Percentiles rank a stretch among this genome's conserved stretches.
phyloP scores from a whole-genome alignment of 2,113 vertebrate species.

The Gobius niger region DNA sequence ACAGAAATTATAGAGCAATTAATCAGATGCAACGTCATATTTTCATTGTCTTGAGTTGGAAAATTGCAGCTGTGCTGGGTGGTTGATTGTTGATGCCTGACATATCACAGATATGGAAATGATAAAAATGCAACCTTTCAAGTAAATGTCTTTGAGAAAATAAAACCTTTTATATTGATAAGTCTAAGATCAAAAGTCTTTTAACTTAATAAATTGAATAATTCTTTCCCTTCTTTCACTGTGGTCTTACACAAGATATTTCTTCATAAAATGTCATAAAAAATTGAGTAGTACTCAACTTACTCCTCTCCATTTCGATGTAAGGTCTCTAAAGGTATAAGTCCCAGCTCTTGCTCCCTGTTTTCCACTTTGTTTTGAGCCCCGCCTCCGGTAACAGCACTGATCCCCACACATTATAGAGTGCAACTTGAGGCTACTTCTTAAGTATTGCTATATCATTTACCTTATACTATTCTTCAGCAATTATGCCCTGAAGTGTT shows the following conservation, averaged over 20 bases:
- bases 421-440: conserved; percentile 29
- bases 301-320: conserved; percentile 2
- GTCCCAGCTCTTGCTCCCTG: conserved; percentile 23
- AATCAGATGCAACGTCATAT: conserved; percentile 8
- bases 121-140: not conserved
- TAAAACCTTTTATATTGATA: no score
- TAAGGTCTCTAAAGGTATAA: conserved; percentile 18
- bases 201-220: no score
- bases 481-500: conserved; percentile 31
- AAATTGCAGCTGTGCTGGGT: conserved; percentile 12
- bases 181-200: no score
- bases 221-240: no score
- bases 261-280: no score
- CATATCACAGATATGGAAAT: not conserved
- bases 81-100: conserved; percentile 7
- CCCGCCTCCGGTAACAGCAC: conserved; percentile 31
- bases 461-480: conserved; percentile 20
- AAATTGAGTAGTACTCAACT: not conserved
- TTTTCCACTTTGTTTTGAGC: conserved; percentile 52
- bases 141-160: no score
- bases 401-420: conserved; percentile 23
- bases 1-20: conserved; percentile 8
- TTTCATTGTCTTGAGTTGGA: not conserved
- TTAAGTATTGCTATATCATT: conserved; percentile 34
- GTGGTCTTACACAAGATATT: no score